Percentiles rank a stretch among this genome's conserved stretches.
phyloP scores from a whole-genome alignment of 92 coral and sea anemone species.

The Heliopora coerulea region DNA sequence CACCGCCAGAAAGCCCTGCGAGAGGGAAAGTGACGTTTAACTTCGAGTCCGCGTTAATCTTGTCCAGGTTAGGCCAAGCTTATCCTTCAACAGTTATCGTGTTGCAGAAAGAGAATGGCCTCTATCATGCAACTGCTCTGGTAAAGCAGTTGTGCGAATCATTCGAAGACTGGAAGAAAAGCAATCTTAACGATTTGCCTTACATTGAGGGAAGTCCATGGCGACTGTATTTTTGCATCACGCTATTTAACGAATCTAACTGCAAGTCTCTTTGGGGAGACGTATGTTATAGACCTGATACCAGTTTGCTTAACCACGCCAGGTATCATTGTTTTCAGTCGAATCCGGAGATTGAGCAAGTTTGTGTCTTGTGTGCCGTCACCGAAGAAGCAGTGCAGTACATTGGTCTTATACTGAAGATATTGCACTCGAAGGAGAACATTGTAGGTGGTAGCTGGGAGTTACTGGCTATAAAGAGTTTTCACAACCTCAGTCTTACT shows the following conservation, averaged over 20 bases:
- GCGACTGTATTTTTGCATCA: constrained; percentile 59
- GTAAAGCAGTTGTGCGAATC: constrained; percentile 43
- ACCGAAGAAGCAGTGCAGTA: constrained; percentile 66
- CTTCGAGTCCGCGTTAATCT: constrained; percentile 39
- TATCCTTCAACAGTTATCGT: constrained; percentile 70
- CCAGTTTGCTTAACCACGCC: constrained; percentile 67
- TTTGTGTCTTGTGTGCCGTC: constrained; percentile 74
- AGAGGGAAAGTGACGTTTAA: constrained; percentile 22
- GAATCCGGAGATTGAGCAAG: constrained; percentile 91
- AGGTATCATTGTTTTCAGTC: constrained; percentile 78
- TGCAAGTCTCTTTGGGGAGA: constrained; percentile 67
- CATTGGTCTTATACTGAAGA: constrained; percentile 62
- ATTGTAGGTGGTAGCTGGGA: constrained; percentile 65
- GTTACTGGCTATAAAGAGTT: constrained; percentile 77
- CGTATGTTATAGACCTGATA: constrained; percentile 60
- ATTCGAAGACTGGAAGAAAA: constrained; percentile 17
- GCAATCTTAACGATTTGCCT: constrained; percentile 11
- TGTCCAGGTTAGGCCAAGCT: constrained; percentile 34
- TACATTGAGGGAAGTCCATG: constrained; percentile 37
- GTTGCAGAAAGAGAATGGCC: constrained; percentile 78
- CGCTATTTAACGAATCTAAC: constrained; percentile 68
- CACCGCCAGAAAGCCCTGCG: constrained; percentile 36
- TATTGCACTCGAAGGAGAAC: constrained; percentile 49
- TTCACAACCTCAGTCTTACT: constrained; percentile 68
- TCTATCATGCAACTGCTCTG: constrained; percentile 67